Evolutionary conservation across 2,113 vertebrate genomes (phyloP), one percentile per base, ranked within the genome.

Genomic region (Mormyrus lacerda): DNA sequence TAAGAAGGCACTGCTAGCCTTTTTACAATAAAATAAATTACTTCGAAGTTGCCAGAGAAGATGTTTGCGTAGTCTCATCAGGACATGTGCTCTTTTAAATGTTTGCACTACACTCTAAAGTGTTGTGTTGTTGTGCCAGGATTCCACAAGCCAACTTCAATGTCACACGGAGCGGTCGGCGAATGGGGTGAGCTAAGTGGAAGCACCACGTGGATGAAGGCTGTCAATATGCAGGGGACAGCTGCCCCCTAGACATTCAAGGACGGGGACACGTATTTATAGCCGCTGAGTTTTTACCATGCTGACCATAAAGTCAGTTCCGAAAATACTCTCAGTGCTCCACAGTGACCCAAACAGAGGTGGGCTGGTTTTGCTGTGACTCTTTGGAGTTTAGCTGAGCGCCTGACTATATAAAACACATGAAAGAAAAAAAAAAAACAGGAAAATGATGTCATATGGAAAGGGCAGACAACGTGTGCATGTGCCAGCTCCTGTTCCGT

Each of bases 221-320:
- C n/a, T 19, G 51, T 39, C 85, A 73, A 39, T 8, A 24, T 47
- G 69, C 31, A 73, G 27, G 69, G 31, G 47, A 79, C 88, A 89
- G 73, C 73, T 82, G 88, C 11, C 48, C 50, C 69, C 17, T 21
- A 31, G 88, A n/a, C 48, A 8, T 82, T 21, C 11, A 93, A 90
- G 90, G 90, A 91, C 50, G 58, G 87, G 90, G 86, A 88, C 73
- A 89, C 92, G 76, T 95, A 95, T 95, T 94, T 91, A 93, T 95
- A 94, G 93, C 89, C 91, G 89, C 89, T 91, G 90, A 93, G 91
- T 94, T 95, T 95, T 93, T 93, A 93, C 86, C 85, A 83, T 39
- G 55, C 90, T 55, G 89, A 92, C 94, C 93, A 94, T 90, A 92
- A 89, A 92, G 82, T 47, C 88, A 91, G 89, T 76, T 89, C 88